Conservation (phyloP, 92 coral and sea anemone genomes). For the Pocillopora meandrina region DNA sequence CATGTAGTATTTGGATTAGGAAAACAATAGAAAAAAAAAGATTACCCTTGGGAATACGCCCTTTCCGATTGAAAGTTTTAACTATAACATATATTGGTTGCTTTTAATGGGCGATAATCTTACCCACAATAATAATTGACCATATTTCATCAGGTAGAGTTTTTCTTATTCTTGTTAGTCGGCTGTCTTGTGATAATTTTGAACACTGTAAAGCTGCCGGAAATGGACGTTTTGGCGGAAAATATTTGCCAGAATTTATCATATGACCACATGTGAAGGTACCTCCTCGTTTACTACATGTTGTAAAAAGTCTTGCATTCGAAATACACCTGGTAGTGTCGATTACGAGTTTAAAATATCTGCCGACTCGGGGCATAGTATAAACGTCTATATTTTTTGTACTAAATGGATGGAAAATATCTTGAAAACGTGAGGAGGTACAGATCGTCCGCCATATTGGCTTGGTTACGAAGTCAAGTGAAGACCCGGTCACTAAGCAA, state of each 20-base stretch:
- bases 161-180: conserved; percentile 32
- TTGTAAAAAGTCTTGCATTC: background rate
- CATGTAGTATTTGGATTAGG: too few species aligned
- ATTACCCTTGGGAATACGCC: too few species aligned
- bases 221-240: background rate
- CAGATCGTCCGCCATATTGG: conserved; percentile 24
- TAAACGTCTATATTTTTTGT: background rate
- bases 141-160: conserved; percentile 70
- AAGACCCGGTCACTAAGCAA: conserved; percentile 45
- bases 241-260: background rate
- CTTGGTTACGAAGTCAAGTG: background rate
- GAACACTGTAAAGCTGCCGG: conserved; percentile 22
- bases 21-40: too few species aligned
- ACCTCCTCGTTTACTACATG: background rate
- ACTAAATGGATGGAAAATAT: background rate
- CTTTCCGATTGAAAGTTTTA: background rate
- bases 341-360: conserved; percentile 3
- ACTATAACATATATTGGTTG: background rate
- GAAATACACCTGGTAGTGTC: background rate
- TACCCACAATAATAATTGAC: conserved; percentile 65
- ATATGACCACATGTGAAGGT: background rate
- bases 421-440: background rate
- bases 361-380: conserved; percentile 11
- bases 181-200: conserved; percentile 26
- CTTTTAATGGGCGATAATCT: background rate